Base-by-base conservation (phyloP, 2,113 vertebrate genomes). In the Perccottus glenii region DNA sequence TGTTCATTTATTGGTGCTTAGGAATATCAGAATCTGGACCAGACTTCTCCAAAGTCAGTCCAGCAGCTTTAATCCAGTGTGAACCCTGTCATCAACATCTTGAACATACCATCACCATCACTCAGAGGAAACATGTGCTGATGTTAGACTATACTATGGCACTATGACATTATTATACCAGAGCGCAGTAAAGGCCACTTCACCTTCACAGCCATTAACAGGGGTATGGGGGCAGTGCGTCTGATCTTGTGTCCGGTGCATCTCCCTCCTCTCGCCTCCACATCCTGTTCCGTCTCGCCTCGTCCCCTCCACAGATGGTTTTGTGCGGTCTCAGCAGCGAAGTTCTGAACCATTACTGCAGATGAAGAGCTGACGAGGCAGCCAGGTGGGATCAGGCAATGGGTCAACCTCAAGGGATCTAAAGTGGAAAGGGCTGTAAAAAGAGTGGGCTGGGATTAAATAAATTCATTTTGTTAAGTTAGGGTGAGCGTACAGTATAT, bases 231-330 rank as follows among this genome's bases (percentile, higher is more conserved):
- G 71, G 82, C 70, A 14, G 70, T 19, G 60, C 78, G 65, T 48
- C 69, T 76, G 80, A 61, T 64, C 75, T 60, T 85, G 82, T 63
- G 78, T 74, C 80, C 60, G 68, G 9, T 67, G 68, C 81, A 27
- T 67, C 75, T 78, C 75, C 48, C 72, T 60, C 70, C 75, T 71
- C 70, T 0, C 70, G 75, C 71, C 70, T 87, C 85, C 85, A 83
- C 84, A 82, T 87, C 84, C 83, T 80, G 62, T 72, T 67, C 77
- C 68, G 61, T 69, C 72, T 59, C 60, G 65, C 67, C 71, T 59
- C 49, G 49, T 77, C 73, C 56, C 69, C 42, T 82, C 80, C 60
- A 63, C 68, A 89, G 87, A 89, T 89, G 87, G 85, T 86, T 84
- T 83, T 71, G 48, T 85, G 78, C 80, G 49, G 69, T 27, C 42